A percentile compares a stretch with the other conserved stretches of the same genome.
Evolutionary conservation across 2,888 invertebrate genomes (phyloP).

Genomic region (Philopedon plagiatum): DNA sequence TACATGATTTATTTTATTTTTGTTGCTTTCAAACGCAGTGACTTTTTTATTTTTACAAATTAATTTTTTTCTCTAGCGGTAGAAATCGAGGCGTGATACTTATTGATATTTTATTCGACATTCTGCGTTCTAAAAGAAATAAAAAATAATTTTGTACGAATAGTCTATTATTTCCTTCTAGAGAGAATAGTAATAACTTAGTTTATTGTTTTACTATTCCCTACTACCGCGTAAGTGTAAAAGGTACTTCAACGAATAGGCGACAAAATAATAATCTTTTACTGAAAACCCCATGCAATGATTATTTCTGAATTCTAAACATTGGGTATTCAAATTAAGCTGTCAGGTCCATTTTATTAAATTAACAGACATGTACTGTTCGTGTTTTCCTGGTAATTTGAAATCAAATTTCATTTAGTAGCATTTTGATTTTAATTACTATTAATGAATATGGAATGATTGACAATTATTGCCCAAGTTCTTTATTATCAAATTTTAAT

Average conservation of each 20-base stretch:
- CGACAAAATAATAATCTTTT: neutral
- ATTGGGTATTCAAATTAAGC: constrained; percentile 2
- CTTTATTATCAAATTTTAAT: neutral
- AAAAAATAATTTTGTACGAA: too few species aligned
- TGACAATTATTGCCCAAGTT: neutral
- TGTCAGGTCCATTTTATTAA: neutral
- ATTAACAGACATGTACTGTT: neutral
- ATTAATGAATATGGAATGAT: neutral
- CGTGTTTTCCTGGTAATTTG: neutral
- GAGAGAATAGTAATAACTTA: neutral
- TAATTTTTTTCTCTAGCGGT: too few species aligned
- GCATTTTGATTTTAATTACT: constrained; percentile 2
- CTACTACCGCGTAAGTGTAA: neutral
- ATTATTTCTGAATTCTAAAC: neutral
- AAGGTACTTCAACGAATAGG: neutral
- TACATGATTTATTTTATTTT: too few species aligned
- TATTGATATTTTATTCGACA: too few species aligned
- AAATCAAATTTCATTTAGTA: neutral
- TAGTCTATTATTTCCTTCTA: too few species aligned
- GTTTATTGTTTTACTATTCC: neutral
- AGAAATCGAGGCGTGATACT: too few species aligned
- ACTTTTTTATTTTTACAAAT: too few species aligned
- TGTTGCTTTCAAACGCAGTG: too few species aligned
- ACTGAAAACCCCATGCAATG: neutral
- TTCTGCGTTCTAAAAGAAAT: too few species aligned